Evolutionary conservation across 2,797 vertebrate genomes (phyloP).

Genomic region (Artibeus jamaicensis): DNA sequence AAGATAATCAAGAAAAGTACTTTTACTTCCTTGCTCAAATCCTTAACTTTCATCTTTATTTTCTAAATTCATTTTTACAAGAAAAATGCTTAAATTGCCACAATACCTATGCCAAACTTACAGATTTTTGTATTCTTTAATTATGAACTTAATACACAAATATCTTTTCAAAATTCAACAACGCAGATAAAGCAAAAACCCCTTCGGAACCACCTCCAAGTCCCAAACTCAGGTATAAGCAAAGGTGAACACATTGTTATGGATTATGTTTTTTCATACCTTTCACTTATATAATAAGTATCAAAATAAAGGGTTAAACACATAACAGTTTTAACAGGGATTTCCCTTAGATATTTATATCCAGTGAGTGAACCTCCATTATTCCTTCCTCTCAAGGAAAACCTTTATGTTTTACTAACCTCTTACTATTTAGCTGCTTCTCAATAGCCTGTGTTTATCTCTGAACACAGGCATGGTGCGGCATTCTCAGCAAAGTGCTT

Average conservation of each 20-base stretch:
- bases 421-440: conserved; percentile 69
- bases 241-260: not conserved
- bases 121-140: not conserved
- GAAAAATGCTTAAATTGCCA: conserved; percentile 68
- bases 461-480: conserved; percentile 74
- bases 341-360: conserved; percentile 57
- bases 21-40: not conserved
- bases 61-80: conserved; percentile 37
- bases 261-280: not conserved
- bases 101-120: conserved; percentile 52
- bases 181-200: conserved; percentile 3
- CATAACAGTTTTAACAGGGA: conserved; percentile 4
- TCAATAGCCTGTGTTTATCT: conserved; percentile 76
- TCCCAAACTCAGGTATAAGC: not conserved
- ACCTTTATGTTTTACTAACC: conserved; percentile 54
- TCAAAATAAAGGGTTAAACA: conserved; percentile 2
- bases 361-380: conserved; percentile 28
- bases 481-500: conserved; percentile 73
- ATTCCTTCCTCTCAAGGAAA: not conserved
- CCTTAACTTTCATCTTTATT: not conserved
- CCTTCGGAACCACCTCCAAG: not conserved
- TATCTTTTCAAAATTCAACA: conserved; percentile 23
- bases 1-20: conserved; percentile 6
- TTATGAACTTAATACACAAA: not conserved
- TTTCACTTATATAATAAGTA: not conserved